Evolutionary conservation across 2,797 vertebrate species (phyloP), one percentile per base, ranked within the genome.

Genomic region (Rhinichthys osculus): DNA sequence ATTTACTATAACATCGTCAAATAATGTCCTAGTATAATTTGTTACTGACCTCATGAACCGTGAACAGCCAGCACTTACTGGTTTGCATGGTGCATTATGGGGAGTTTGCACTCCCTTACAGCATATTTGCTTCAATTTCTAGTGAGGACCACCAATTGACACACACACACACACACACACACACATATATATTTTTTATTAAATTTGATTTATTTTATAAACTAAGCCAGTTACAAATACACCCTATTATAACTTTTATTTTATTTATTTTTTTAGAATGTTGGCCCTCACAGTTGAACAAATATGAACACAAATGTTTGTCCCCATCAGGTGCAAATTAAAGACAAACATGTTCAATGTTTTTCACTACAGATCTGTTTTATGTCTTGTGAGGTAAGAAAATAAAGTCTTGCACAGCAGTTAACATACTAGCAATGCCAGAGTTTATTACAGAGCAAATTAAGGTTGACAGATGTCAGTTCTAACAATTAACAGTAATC

Each of bases 371-470:
- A 70, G 19, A 70, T 35, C 66, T 33, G 6, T 33, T 66, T 66
- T 7, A 5, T 23, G 50, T 54, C 47, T 35, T 78, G 21, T 8
- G 52, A 59, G 23, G 11, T n/a, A 16, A 62, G 16, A 42, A 78
- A 62, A 8, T n/a, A 0, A 9, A n/a, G 19, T 59, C 35, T 27
- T 40, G 59, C 47, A 82, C 9, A 74, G 10, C 16, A 77, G 17
- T 30, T 17, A 42, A 73, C n/a, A 44, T 27, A n/a, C 42, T 38
- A 30, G 38, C 2, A 78, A 23, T 3, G 11, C 7, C 5, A 78
- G 23, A 44, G 23, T 84, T 84, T 84, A 78, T 69, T 84, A 10
- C 1, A 70, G 27, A 70, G 50, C 1, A 74, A 50, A 52, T 4
- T 33, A 35, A 83, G 27, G 38, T 70, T 70, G 74, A 54, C 82